Base-by-base conservation (phyloP, 2,888 invertebrate species). In the Ypsolopha sequella region DNA sequence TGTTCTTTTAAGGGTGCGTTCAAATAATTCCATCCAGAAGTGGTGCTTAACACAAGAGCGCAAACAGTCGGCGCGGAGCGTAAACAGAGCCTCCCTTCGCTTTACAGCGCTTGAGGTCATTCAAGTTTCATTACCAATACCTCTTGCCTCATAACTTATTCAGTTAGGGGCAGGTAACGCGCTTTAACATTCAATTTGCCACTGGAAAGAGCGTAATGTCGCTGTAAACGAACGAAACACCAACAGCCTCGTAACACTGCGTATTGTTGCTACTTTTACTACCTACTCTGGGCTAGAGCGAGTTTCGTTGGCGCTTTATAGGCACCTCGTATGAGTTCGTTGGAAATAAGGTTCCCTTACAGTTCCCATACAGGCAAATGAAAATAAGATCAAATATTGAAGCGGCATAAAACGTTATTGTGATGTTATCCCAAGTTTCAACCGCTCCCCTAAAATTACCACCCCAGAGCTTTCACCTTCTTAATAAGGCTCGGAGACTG, bases 71-170 rank as follows among this genome's bases (percentile, higher is more conserved):
- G 59, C 58, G 58, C 61, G 57, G 62, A 60, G 62, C 65, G 73
- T 76, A 78, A 78, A 80, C 73, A 76, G 62, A 70, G 70, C 70
- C 73, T 72, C 68, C 68, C 65, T 57, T 73, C 70, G 68, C 70
- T 72, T 66, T 69, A 71, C 71, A 70, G 13, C 63, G 70, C 70
- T 71, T 62, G 66, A 61, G 76, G 79, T 79, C 80, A 84, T 82
- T 76, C 80, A 76, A 78, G 77, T 84, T 82, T 81, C 80, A 82
- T 80, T 76, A 78, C 80, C 82, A 78, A 82, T 82, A 81, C 73
- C 77, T 74, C 69, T 66, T 57, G 59, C 66, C 76, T 76, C 77
- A 79, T 82, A 80, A 81, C 79, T 81, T 81, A 84, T 82, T 84
- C 81, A 82, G 75, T 73, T 73, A 76, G 68, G 79, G 77, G 70